These are phyloP conservation scores for Brachionus calyciflorus DNA, from an alignment of 1,140 invertebrate species.

Conservation along the genomic window DNA sequence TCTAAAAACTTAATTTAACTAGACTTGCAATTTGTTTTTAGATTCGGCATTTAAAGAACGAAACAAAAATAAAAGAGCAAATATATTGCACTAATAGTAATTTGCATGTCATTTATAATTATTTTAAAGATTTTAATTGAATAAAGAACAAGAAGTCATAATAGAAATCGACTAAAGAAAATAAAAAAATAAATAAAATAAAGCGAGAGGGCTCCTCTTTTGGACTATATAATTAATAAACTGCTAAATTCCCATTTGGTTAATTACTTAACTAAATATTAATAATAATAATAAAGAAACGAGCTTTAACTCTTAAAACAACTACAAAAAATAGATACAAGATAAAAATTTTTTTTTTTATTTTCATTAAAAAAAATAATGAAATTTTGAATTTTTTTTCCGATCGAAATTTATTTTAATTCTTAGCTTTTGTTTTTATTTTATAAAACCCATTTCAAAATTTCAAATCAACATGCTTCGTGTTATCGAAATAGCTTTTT, in stretches of 20 bases:
- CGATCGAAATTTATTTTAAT: neutral
- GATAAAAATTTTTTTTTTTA: neutral
- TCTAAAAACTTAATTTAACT: constrained; percentile 13
- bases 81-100: constrained; percentile 1
- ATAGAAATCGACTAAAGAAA: too few species aligned
- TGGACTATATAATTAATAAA: neutral
- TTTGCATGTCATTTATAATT: constrained; percentile 31
- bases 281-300: constrained; percentile 5
- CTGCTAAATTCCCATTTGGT: constrained; percentile 18
- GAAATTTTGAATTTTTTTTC: neutral
- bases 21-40: too few species aligned
- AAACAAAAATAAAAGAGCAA: neutral
- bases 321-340: neutral
- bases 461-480: too few species aligned
- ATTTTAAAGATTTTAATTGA: constrained; percentile 30
- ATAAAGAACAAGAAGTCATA: neutral
- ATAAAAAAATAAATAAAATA: too few species aligned
- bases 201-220: too few species aligned
- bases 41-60: too few species aligned
- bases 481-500: too few species aligned
- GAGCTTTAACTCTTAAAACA: neutral
- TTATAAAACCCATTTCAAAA: neutral
- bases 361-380: constrained; percentile 5
- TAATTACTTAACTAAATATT: constrained; percentile 38
- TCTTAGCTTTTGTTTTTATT: neutral